phyloP scores from a whole-genome alignment of 2,113 vertebrate genomes.

The Semnornis frantzii region DNA sequence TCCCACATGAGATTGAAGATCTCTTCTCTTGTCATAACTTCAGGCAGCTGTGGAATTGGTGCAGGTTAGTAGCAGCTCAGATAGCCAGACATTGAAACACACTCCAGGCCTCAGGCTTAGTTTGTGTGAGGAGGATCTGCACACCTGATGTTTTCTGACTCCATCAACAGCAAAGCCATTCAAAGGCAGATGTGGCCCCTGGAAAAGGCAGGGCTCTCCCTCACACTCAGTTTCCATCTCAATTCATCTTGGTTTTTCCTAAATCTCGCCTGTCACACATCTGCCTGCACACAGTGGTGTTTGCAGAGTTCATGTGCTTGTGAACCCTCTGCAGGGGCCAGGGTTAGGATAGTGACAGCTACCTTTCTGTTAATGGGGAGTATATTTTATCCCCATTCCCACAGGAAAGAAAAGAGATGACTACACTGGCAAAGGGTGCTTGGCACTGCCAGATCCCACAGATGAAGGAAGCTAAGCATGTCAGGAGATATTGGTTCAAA shows the following conservation, averaged over 20 bases:
- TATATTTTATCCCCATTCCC: background rate
- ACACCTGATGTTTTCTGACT: background rate
- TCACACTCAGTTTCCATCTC: background rate
- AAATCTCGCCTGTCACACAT: background rate
- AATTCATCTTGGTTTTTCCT: background rate
- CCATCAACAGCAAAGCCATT: background rate
- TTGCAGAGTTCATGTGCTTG: background rate
- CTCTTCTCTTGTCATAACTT: background rate
- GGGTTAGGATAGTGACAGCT: background rate
- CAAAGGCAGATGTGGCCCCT: background rate
- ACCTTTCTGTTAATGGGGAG: background rate
- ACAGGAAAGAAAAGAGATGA: background rate
- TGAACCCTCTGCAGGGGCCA: background rate
- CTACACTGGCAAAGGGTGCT: background rate
- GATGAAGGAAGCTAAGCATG: background rate
- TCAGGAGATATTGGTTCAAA: background rate
- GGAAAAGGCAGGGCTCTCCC: background rate
- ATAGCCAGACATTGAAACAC: background rate
- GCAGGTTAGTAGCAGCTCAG: conserved; percentile 1
- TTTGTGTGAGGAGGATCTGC: background rate
- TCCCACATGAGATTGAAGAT: background rate
- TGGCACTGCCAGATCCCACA: background rate
- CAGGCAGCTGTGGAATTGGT: background rate
- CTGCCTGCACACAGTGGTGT: background rate
- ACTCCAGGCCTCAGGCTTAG: background rate